Percentiles rank a stretch among this genome's conserved stretches.
Evolutionary conservation across 2,797 vertebrate genomes (phyloP).

Genomic region (Eremophila alpestris): DNA sequence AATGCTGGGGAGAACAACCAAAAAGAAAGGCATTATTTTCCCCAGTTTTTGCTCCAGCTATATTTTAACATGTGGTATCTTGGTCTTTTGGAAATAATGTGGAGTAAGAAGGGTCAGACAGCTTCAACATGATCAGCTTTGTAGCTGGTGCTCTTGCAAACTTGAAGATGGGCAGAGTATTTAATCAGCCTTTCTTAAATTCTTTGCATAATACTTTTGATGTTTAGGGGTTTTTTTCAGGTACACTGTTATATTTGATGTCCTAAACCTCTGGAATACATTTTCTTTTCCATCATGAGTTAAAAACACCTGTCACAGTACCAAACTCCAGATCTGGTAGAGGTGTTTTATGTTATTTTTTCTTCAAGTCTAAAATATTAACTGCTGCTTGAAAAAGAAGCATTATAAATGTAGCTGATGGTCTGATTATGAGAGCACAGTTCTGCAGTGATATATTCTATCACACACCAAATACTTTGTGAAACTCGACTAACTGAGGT

Average conservation of each 20-base stretch:
- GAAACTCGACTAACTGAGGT: not conserved
- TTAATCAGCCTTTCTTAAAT: slow-evolving; percentile 2
- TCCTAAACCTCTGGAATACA: not conserved
- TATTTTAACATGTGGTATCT: not conserved
- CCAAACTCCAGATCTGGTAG: not conserved
- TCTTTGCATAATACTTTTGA: not conserved
- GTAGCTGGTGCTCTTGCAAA: not conserved
- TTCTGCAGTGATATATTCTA: not conserved
- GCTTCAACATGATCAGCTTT: not conserved
- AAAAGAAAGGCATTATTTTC: not conserved
- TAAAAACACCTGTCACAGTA: not conserved
- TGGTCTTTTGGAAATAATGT: not conserved
- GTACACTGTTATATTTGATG: not conserved
- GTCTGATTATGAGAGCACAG: not conserved
- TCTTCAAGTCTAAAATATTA: not conserved
- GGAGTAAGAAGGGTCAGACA: not conserved
- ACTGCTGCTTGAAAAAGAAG: not conserved
- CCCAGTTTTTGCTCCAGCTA: not conserved
- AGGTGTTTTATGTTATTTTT: not conserved
- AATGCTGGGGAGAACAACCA: not conserved
- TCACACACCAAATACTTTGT: not conserved
- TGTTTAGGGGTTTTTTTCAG: not conserved
- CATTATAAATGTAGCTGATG: not conserved
- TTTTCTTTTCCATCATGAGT: not conserved
- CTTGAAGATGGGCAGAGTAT: not conserved